Evolutionary conservation across 2,113 vertebrate species (phyloP).

Genomic region (Gallinago jamesoni): DNA sequence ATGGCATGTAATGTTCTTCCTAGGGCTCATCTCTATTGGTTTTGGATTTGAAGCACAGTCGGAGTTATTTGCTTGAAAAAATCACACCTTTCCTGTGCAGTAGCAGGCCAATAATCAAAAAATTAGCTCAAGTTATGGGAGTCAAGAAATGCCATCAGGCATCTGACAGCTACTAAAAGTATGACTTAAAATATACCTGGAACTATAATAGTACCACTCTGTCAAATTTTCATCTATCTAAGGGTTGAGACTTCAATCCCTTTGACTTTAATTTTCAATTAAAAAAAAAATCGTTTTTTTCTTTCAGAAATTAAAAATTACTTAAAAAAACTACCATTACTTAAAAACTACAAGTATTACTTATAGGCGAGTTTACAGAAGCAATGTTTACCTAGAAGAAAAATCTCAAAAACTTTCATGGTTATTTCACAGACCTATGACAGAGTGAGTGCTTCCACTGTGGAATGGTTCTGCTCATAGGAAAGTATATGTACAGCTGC

Average conservation of each 20-base stretch:
- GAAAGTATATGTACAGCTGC: neutral
- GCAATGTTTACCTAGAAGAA: neutral
- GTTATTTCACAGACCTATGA: neutral
- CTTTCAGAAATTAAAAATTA: neutral
- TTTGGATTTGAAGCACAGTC: neutral
- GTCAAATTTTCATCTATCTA: neutral
- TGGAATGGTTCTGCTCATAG: neutral
- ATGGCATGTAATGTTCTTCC: neutral
- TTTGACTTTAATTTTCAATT: neutral
- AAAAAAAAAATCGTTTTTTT: neutral
- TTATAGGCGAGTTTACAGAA: neutral
- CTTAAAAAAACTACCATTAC: neutral
- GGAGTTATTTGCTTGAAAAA: neutral
- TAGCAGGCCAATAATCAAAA: neutral
- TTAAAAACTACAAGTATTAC: neutral
- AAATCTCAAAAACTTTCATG: neutral
- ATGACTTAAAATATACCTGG: neutral
- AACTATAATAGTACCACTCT: neutral
- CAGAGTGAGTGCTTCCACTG: neutral
- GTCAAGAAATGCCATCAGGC: neutral
- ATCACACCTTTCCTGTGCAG: neutral
- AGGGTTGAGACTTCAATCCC: neutral
- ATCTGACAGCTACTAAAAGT: neutral
- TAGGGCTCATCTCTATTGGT: neutral
- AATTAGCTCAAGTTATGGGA: neutral